Percentiles rank a stretch among this genome's conserved stretches.
Conservation (phyloP, 2,797 vertebrate genomes). For the Bradypus variegatus region DNA sequence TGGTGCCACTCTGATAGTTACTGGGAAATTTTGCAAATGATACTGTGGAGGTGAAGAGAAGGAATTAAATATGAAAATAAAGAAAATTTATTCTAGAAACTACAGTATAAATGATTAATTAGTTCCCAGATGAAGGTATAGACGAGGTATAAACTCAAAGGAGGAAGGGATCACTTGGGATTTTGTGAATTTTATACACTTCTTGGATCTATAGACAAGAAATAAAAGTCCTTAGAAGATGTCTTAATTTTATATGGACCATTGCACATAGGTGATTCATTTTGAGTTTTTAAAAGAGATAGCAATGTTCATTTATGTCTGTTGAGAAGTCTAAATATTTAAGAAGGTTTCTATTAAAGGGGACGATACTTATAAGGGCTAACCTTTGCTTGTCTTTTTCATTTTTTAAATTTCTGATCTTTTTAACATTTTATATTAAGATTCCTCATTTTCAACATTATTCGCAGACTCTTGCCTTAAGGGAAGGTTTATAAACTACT, state of each 20-base stretch:
- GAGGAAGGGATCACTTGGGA: background rate
- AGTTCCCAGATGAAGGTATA: background rate
- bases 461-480: conserved; percentile 6
- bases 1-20: background rate
- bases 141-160: background rate
- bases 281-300: conserved; percentile 24
- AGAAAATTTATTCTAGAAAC: background rate
- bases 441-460: conserved; percentile 30
- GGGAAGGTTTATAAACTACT: background rate
- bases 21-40: background rate
- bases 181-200: conserved; percentile 15
- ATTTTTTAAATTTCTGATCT: background rate
- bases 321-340: conserved; percentile 25
- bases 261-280: background rate
- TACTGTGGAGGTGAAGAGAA: background rate
- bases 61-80: background rate
- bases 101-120: background rate
- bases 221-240: background rate
- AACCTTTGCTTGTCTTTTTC: conserved; percentile 30
- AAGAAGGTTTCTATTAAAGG: background rate
- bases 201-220: background rate
- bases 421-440: conserved; percentile 17
- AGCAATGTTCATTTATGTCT: background rate
- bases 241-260: conserved; percentile 23
- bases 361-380: background rate